phyloP scores from a whole-genome alignment of 2,113 vertebrate genomes.

The Calyptommatus sinebrachiatus region DNA sequence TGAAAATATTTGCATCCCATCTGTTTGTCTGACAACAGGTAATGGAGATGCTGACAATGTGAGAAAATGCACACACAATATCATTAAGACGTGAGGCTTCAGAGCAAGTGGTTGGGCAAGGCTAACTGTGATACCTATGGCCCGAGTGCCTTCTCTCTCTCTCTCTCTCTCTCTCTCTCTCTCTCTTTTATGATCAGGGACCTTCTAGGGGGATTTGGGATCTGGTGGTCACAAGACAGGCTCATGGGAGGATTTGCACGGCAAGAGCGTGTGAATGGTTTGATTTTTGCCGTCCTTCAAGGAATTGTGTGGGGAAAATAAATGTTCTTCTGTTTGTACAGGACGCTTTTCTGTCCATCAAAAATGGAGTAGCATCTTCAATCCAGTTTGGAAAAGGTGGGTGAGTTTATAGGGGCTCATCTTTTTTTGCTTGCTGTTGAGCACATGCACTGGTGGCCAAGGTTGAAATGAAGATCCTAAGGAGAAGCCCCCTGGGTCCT shows the following conservation, averaged over 20 bases:
- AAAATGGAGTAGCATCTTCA: constrained; percentile 74
- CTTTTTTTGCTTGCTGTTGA: neutral
- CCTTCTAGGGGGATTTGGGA: no score
- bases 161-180: no score
- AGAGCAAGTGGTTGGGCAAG: neutral
- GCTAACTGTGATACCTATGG: neutral
- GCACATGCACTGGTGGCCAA: neutral
- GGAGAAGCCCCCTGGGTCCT: no score
- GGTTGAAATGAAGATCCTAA: neutral
- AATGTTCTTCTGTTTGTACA: constrained; percentile 52
- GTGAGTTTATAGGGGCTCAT: neutral
- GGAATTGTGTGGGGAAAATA: neutral
- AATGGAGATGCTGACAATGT: neutral
- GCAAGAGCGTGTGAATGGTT: no score
- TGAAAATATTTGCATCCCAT: neutral
- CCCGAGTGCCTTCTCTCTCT: no score
- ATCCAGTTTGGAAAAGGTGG: constrained; percentile 87
- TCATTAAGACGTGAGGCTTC: neutral
- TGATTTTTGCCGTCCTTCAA: no score
- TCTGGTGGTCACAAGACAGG: no score
- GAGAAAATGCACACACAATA: neutral
- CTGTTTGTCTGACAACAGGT: neutral
- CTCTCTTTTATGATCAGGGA: no score
- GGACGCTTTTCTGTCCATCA: constrained; percentile 76
- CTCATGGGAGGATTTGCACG: no score